Conservation (phyloP, 2,888 invertebrate genomes). For the Anaspis maculata region DNA sequence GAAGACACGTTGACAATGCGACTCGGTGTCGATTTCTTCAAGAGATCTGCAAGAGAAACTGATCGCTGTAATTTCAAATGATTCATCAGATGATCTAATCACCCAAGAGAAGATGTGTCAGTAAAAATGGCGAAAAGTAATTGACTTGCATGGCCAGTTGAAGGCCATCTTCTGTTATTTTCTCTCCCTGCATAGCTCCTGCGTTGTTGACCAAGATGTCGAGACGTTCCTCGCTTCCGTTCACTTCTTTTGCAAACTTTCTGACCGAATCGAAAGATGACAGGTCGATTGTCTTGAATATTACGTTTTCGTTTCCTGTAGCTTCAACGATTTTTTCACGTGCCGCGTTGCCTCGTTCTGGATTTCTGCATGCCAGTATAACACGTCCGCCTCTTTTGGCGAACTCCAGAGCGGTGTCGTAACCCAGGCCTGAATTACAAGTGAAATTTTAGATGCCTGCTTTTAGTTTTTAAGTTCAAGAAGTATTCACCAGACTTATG, state of each 20-base stretch:
- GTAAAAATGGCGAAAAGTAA: constrained; percentile 63
- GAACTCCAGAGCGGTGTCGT: constrained; percentile 40
- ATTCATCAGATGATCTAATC: too few relatives aligned
- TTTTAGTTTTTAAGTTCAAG: too few relatives aligned
- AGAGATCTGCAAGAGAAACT: constrained; percentile 30
- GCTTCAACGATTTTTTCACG: constrained; percentile 31
- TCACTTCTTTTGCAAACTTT: constrained; percentile 54
- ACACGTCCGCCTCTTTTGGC: constrained; percentile 47
- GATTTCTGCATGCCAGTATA: constrained; percentile 42
- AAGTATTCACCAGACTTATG: too few relatives aligned
- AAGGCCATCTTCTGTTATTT: constrained; percentile 54
- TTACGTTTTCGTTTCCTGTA: constrained; percentile 36
- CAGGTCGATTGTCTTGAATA: constrained; percentile 45
- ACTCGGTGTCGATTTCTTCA: constrained; percentile 34
- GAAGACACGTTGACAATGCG: constrained; percentile 35
- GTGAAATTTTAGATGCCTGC: too few relatives aligned
- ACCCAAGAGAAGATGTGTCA: constrained; percentile 57
- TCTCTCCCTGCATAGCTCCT: constrained; percentile 45
- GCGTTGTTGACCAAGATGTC: constrained; percentile 61
- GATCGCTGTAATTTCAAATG: constrained; percentile 5
- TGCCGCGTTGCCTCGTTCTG: constrained; percentile 29
- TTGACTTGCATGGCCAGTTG: constrained; percentile 60
- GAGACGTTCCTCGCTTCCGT: constrained; percentile 46
- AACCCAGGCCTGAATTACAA: too few relatives aligned
- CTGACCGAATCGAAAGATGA: constrained; percentile 49